phyloP scores from a whole-genome alignment of 2,888 invertebrate genomes.

The Siphonodentalium dalli region DNA sequence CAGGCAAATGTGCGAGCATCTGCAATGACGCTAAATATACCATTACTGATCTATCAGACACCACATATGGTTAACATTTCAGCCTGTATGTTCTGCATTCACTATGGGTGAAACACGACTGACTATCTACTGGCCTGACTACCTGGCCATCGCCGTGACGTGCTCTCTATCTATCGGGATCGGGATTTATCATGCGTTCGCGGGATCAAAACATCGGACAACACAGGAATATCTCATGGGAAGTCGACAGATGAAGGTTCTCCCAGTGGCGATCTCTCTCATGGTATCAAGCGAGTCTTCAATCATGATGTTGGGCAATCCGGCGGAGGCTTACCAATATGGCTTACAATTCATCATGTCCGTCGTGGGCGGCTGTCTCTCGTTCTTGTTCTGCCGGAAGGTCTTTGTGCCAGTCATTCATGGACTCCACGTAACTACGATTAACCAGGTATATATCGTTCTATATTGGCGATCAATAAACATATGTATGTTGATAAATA shows the following conservation, averaged over 20 bases:
- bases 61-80: too few species aligned
- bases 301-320: slow-evolving; percentile 48
- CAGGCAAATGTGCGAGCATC: too few species aligned
- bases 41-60: too few species aligned
- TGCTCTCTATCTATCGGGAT: slow-evolving; percentile 38
- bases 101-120: too few species aligned
- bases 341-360: slow-evolving; percentile 34
- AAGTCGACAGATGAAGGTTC: slow-evolving; percentile 37
- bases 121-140: too few species aligned
- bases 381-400: slow-evolving; percentile 30
- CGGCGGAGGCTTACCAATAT: slow-evolving; percentile 44
- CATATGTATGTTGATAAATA: too few species aligned
- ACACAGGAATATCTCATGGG: slow-evolving; percentile 41
- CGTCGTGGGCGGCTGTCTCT: slow-evolving; percentile 31
- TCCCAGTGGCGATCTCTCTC: slow-evolving; percentile 44
- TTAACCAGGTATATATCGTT: slow-evolving; percentile 47
- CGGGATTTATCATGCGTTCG: slow-evolving; percentile 37
- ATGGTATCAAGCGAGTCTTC: slow-evolving; percentile 51
- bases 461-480: too few species aligned
- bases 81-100: too few species aligned
- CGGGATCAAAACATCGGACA: slow-evolving; percentile 27
- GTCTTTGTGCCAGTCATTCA: slow-evolving; percentile 42
- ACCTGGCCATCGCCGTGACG: slow-evolving; percentile 36
- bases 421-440: slow-evolving; percentile 43
- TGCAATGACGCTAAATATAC: too few species aligned